A percentile compares a stretch with the other conserved stretches of the same genome.
Evolutionary conservation across 2,888 invertebrate species (phyloP).

Genomic region (Pristionchus japonicus): DNA sequence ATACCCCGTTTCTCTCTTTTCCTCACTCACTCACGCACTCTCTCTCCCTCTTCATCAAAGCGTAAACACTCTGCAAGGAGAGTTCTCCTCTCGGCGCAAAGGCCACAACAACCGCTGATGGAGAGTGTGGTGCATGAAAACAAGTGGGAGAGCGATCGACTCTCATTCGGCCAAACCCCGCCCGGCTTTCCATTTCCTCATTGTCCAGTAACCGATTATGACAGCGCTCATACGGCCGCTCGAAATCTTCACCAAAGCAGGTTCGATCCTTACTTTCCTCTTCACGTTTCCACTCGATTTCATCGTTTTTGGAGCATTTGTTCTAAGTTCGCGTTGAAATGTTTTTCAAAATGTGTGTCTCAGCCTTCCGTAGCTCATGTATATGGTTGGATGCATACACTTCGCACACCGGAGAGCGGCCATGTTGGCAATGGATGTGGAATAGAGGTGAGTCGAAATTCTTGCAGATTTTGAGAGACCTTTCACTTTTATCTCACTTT

Average conservation of each 20-base stretch:
- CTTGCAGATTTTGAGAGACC: not conserved
- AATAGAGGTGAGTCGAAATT: not conserved
- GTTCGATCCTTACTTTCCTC: not conserved
- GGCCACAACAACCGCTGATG: not conserved
- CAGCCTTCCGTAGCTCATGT: not conserved
- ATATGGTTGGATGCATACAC: not conserved
- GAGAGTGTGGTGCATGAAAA: not conserved
- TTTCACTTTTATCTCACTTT: not conserved
- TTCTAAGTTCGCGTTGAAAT: not conserved
- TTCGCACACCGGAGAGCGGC: not conserved
- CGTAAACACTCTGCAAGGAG: not conserved
- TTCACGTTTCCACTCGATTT: not conserved
- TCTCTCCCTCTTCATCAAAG: too few relatives aligned
- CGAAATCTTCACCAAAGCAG: not conserved
- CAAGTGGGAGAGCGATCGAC: not conserved
- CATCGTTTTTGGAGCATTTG: not conserved
- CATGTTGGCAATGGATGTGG: constrained; percentile 6
- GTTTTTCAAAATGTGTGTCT: not conserved
- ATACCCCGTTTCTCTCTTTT: too few relatives aligned
- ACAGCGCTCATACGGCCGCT: not conserved
- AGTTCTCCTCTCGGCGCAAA: not conserved
- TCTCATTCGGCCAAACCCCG: not conserved
- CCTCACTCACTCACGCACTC: too few relatives aligned
- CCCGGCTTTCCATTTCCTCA: not conserved
- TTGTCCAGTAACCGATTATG: not conserved